A percentile compares a stretch with the other conserved stretches of the same genome.
These are phyloP conservation scores for Okamejei kenojei DNA, from an alignment of 2,797 vertebrate species.

Conservation along the genomic window DNA sequence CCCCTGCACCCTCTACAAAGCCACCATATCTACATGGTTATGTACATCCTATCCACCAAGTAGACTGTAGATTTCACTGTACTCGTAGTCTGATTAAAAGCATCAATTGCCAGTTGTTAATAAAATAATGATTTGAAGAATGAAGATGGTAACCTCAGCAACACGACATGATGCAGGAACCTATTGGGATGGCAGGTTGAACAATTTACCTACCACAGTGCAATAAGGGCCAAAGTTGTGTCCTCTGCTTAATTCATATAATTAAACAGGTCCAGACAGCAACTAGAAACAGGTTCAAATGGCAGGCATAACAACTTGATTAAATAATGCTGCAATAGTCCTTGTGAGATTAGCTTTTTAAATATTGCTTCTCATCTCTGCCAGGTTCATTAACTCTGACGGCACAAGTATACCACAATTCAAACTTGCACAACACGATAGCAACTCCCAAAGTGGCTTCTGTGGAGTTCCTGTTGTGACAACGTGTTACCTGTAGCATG, in stretches of 20 bases:
- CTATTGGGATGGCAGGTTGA: not conserved
- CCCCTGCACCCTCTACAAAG: too few species aligned
- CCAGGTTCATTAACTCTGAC: slow-evolving; percentile 21
- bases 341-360: not conserved
- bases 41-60: too few species aligned
- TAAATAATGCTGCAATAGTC: not conserved
- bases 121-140: too few species aligned
- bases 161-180: too few species aligned
- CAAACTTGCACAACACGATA: not conserved
- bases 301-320: not conserved
- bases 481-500: not conserved
- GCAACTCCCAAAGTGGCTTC: not conserved
- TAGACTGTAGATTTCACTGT: too few species aligned
- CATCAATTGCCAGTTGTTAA: too few species aligned
- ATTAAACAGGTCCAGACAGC: not conserved
- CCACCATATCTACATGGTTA: too few species aligned
- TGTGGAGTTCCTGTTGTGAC: not conserved
- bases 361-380: slow-evolving; percentile 6
- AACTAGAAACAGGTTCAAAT: slow-evolving; percentile 1
- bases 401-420: not conserved
- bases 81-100: too few species aligned
- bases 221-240: not conserved
- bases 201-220: not conserved
- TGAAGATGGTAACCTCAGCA: too few species aligned
- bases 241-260: not conserved